Percentiles rank a stretch among this genome's conserved stretches.
phyloP scores from a whole-genome alignment of 1,140 invertebrate genomes.

The Parapsyche elsis region DNA sequence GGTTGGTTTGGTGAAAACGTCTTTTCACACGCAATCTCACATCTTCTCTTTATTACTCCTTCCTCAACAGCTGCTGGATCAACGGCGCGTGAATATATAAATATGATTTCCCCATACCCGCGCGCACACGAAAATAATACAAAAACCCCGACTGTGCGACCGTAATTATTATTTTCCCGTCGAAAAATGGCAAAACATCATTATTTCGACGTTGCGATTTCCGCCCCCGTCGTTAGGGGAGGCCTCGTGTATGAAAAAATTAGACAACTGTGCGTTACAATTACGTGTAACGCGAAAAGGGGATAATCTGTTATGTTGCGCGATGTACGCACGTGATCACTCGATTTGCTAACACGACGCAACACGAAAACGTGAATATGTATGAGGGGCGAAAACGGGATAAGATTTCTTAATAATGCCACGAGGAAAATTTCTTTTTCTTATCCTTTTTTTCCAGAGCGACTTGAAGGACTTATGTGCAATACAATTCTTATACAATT shows the following conservation, averaged over 20 bases:
- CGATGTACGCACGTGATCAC: too few species aligned
- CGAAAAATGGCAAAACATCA: slow-evolving; percentile 1
- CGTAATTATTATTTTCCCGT: not conserved
- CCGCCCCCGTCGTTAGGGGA: not conserved
- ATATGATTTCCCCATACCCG: not conserved
- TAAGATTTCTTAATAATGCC: too few species aligned
- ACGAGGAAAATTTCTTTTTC: too few species aligned
- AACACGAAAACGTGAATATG: too few species aligned
- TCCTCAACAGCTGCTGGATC: slow-evolving; percentile 38
- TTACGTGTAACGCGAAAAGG: too few species aligned
- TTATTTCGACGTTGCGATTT: not conserved
- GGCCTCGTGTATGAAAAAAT: too few species aligned
- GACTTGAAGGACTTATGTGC: too few species aligned
- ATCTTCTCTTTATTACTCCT: slow-evolving; percentile 42
- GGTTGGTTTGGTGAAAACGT: not conserved
- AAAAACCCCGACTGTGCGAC: not conserved
- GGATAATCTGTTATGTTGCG: too few species aligned
- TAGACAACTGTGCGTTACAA: too few species aligned
- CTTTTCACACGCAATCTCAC: slow-evolving; percentile 40
- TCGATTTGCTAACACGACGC: too few species aligned
- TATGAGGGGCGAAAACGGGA: too few species aligned
- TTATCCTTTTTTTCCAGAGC: too few species aligned
- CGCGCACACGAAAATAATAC: not conserved
- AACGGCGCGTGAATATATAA: slow-evolving; percentile 33
- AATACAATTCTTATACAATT: not conserved